Evolutionary conservation across 64 coral and sea anemone genomes (phyloP).

Genomic region (Trachythela sp.): DNA sequence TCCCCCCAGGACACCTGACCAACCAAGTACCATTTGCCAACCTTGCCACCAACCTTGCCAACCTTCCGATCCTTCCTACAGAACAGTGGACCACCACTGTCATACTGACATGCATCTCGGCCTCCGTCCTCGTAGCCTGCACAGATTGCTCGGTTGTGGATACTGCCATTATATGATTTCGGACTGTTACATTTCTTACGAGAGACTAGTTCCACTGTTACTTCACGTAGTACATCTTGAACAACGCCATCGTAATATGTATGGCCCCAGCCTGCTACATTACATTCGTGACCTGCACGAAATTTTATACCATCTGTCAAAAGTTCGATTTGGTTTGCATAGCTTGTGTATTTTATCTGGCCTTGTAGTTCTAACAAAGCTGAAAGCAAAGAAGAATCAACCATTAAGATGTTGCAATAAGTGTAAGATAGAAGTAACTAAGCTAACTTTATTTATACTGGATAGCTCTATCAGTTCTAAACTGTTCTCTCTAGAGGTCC

Average conservation of each 20-base stretch:
- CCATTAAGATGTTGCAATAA: too few relatives aligned
- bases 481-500: too few relatives aligned
- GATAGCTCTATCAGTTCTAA: too few relatives aligned
- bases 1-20: slow-evolving; percentile 87
- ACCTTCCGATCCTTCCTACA: slow-evolving; percentile 28
- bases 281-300: background rate
- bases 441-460: too few relatives aligned
- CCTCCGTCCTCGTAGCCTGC: slow-evolving; percentile 73
- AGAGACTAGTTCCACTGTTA: background rate
- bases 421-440: too few relatives aligned
- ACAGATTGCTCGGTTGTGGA: slow-evolving; percentile 64
- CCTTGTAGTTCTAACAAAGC: background rate
- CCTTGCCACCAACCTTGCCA: too few relatives aligned
- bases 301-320: background rate
- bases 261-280: background rate
- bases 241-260: background rate
- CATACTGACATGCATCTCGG: slow-evolving; percentile 86
- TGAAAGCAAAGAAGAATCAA: background rate
- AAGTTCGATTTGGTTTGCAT: background rate
- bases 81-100: slow-evolving; percentile 89
- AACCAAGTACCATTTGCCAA: slow-evolving; percentile 43
- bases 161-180: background rate
- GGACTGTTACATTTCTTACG: background rate
- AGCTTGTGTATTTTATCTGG: background rate
- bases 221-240: background rate